A percentile compares a stretch with the other conserved stretches of the same genome.
Conservation (phyloP, 2,888 invertebrate genomes). For the Paralinhomoeus sp. region DNA sequence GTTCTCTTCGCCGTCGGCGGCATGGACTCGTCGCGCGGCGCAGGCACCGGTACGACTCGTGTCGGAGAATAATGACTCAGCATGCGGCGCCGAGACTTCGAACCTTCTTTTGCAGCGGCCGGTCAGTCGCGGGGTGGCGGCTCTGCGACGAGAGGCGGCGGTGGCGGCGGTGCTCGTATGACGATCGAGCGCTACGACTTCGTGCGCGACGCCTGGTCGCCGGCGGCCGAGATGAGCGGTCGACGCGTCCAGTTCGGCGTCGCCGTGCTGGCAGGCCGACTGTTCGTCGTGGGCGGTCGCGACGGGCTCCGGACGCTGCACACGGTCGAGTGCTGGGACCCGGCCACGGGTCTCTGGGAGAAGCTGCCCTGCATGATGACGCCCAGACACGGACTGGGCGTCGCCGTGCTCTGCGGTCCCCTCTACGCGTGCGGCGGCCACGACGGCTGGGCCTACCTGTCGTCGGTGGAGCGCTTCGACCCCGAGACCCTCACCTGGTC, state of each 20-base stretch:
- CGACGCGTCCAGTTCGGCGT: constrained; percentile 71
- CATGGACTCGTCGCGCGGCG: constrained; percentile 66
- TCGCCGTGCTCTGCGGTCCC: constrained; percentile 49
- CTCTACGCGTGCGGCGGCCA: constrained; percentile 85
- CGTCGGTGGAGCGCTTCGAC: constrained; percentile 79
- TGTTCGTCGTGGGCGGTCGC: constrained; percentile 54
- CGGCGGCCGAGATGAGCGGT: constrained; percentile 49
- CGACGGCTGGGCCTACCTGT: constrained; percentile 81
- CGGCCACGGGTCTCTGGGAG: constrained; percentile 47
- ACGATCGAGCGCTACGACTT: constrained; percentile 67
- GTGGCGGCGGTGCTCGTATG: too few relatives aligned
- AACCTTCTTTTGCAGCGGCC: too few relatives aligned
- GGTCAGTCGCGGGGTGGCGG: too few relatives aligned
- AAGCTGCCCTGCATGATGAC: constrained; percentile 66
- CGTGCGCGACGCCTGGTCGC: constrained; percentile 50
- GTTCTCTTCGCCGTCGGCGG: constrained; percentile 65
- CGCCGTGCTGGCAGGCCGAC: constrained; percentile 37
- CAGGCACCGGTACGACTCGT: not conserved
- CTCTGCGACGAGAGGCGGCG: too few relatives aligned
- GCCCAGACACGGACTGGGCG: constrained; percentile 41
- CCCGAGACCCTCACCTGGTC: constrained; percentile 66
- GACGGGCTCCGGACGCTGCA: constrained; percentile 69
- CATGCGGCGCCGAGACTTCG: too few relatives aligned
- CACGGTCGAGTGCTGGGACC: constrained; percentile 27
- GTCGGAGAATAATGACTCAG: too few relatives aligned